phyloP scores from a whole-genome alignment of 2,797 vertebrate species.

The Dipus sagitta region DNA sequence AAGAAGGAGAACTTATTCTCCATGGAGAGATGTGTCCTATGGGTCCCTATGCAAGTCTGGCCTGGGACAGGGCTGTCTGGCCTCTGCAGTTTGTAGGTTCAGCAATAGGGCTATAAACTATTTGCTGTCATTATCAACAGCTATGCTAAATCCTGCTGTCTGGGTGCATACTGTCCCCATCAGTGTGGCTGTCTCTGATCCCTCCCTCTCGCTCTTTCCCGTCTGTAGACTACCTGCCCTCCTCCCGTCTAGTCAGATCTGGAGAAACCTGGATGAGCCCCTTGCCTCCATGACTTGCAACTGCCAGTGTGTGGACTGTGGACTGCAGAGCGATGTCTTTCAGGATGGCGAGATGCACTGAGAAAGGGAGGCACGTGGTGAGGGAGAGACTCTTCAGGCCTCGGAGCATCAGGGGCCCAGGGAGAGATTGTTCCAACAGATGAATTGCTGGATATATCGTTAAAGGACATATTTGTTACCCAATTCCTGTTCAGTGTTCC shows the following conservation, averaged over 20 bases:
- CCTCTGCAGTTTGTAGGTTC: neutral
- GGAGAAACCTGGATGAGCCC: neutral
- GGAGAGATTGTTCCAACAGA: neutral
- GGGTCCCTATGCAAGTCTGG: neutral
- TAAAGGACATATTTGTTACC: neutral
- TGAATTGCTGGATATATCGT: neutral
- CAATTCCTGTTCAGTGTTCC: neutral
- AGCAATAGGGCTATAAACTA: neutral
- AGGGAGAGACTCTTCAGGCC: neutral
- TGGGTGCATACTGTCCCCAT: no score
- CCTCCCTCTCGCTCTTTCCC: no score
- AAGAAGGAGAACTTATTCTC: neutral
- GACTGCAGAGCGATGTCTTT: neutral
- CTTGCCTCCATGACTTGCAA: fast-evolving
- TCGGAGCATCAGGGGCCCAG: neutral
- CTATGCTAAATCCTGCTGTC: neutral
- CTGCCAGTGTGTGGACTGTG: neutral
- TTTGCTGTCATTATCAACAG: neutral
- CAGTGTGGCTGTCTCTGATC: neutral
- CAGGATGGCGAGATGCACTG: fast-evolving
- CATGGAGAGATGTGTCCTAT: neutral
- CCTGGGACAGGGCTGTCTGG: neutral
- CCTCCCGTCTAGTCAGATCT: neutral
- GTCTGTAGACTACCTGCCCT: no score
- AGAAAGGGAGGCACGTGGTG: fast-evolving